Percentiles rank a stretch among this genome's conserved stretches.
Evolutionary conservation across 2,888 invertebrate species (phyloP).

Genomic region (Ceraclea dissimilis): DNA sequence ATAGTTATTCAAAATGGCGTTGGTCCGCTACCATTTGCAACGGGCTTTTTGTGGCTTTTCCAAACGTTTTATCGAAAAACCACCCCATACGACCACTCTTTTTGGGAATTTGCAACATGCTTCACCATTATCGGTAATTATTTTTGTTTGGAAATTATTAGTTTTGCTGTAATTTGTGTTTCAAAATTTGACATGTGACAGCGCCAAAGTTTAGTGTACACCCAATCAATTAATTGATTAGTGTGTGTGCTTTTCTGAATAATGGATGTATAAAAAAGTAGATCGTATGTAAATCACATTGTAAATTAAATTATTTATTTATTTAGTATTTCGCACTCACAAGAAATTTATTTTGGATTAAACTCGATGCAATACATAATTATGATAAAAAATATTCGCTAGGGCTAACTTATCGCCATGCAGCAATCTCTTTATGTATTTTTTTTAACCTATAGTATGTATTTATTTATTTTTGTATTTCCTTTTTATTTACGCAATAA

Average conservation of each 20-base stretch:
- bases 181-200: slow-evolving; percentile 50
- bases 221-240: slow-evolving; percentile 32
- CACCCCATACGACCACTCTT: slow-evolving; percentile 45
- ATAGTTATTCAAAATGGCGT: slow-evolving; percentile 54
- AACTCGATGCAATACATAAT: not conserved
- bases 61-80: slow-evolving; percentile 31
- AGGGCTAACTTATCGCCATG: too few relatives aligned
- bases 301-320: not conserved
- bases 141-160: slow-evolving; percentile 40
- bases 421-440: too few relatives aligned
- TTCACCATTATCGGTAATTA: slow-evolving; percentile 44
- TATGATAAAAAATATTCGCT: too few relatives aligned
- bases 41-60: slow-evolving; percentile 47
- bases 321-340: not conserved
- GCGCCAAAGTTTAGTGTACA: slow-evolving; percentile 42
- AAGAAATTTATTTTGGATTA: too few relatives aligned
- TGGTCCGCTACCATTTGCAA: slow-evolving; percentile 45
- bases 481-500: too few relatives aligned
- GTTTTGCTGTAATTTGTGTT: slow-evolving; percentile 37
- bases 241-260: slow-evolving; percentile 16
- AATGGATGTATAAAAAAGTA: slow-evolving; percentile 6
- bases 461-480: too few relatives aligned
- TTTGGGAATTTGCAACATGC: slow-evolving; percentile 31
- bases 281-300: too few relatives aligned
- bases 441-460: too few relatives aligned